Conservation (phyloP, 2,888 invertebrate species). For the Spilarctia lutea region DNA sequence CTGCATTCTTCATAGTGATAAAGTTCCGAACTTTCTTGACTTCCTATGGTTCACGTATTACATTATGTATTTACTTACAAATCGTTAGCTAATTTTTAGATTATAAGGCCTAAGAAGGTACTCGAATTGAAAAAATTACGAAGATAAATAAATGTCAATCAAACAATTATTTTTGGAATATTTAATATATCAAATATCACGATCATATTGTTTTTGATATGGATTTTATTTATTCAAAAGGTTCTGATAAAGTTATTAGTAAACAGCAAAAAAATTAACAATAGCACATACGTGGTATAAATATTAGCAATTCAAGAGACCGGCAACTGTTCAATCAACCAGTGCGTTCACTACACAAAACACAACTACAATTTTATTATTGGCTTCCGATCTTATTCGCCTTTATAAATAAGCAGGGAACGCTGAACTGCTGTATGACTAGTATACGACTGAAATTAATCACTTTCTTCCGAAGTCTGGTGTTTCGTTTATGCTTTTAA, state of each 20-base stretch:
- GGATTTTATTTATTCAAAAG: neutral
- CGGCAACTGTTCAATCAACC: slow-evolving; percentile 39
- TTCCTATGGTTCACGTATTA: slow-evolving; percentile 20
- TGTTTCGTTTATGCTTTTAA: slow-evolving; percentile 59
- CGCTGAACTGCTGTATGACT: slow-evolving; percentile 70
- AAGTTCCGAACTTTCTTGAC: slow-evolving; percentile 36
- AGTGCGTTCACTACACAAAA: slow-evolving; percentile 59
- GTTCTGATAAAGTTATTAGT: neutral
- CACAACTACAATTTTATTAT: slow-evolving; percentile 61
- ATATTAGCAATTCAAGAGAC: slow-evolving; percentile 17
- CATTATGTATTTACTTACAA: neutral
- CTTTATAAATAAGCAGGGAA: slow-evolving; percentile 77
- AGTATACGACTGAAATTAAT: slow-evolving; percentile 79
- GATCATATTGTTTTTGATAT: neutral
- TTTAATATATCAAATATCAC: neutral
- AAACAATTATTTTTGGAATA: neutral
- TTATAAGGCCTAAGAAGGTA: neutral
- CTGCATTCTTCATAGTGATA: slow-evolving; percentile 34
- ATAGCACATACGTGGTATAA: slow-evolving; percentile 19
- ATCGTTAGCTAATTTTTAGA: neutral
- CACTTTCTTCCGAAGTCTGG: slow-evolving; percentile 73
- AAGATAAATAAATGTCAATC: neutral
- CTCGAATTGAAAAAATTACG: neutral
- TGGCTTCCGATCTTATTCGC: slow-evolving; percentile 63
- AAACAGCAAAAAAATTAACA: neutral